Evolutionary conservation across 2,888 invertebrate genomes (phyloP).

Genomic region (Calephelis perditalis): DNA sequence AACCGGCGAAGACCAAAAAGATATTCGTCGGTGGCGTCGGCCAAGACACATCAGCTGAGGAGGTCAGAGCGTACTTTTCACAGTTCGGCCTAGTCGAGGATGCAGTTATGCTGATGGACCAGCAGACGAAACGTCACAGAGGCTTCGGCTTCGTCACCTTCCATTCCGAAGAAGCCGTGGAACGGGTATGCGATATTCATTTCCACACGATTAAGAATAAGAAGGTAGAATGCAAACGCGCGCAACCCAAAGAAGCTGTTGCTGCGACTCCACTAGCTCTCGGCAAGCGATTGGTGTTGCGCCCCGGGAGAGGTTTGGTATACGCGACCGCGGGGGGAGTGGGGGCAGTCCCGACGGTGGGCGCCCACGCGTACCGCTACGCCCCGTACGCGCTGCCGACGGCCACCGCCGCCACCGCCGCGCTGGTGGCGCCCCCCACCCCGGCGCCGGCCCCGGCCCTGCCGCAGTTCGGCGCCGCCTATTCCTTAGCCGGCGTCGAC

Average conservation of each 20-base stretch:
- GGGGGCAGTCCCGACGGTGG: conserved; percentile 41
- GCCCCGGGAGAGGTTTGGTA: conserved; percentile 81
- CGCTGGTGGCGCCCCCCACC: conserved; percentile 70
- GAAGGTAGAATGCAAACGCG: conserved; percentile 93
- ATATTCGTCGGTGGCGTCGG: conserved; percentile 95
- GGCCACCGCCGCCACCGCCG: conserved; percentile 60
- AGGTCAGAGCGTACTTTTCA: conserved; percentile 93
- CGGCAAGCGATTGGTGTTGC: conserved; percentile 85
- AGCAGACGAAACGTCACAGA: conserved; percentile 93
- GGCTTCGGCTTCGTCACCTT: conserved; percentile 96
- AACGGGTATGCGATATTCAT: conserved; percentile 95
- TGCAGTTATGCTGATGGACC: conserved; percentile 96
- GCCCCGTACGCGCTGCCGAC: conserved; percentile 78
- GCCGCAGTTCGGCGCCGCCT: conserved; percentile 83
- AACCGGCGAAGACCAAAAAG: conserved; percentile 93
- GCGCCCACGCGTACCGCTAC: conserved; percentile 67
- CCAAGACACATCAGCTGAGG: conserved; percentile 94
- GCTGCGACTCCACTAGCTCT: conserved; percentile 81
- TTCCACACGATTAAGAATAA: conserved; percentile 96
- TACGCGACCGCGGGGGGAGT: conserved; percentile 72
- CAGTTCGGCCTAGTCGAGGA: conserved; percentile 95
- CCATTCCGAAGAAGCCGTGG: conserved; percentile 94
- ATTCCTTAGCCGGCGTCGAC: conserved; percentile 92
- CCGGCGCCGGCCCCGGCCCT: conserved; percentile 79
- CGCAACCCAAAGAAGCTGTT: conserved; percentile 93